Evolutionary conservation across 2,888 invertebrate species (phyloP).

Genomic region (Rhingia rostrata): DNA sequence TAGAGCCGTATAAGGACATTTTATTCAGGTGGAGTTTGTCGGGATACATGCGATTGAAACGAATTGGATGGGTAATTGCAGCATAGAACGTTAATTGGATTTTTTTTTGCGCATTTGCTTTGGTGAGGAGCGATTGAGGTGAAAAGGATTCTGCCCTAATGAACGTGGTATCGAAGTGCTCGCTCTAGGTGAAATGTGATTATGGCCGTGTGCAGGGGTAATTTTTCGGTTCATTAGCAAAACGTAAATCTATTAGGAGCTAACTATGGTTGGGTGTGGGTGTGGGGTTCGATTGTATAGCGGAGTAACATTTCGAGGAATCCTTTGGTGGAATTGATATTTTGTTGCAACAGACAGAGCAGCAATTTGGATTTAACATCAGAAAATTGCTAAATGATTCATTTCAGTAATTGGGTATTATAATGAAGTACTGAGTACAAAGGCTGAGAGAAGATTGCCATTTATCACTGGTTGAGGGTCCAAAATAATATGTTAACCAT

Average conservation of each 20-base stretch:
- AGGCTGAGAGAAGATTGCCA: too few species aligned
- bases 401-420: too few species aligned
- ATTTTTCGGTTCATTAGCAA: slow-evolving; percentile 22
- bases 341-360: too few species aligned
- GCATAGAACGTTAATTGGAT: slow-evolving; percentile 50
- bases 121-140: slow-evolving; percentile 10
- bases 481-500: too few species aligned
- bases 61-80: slow-evolving; percentile 53
- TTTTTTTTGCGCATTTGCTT: slow-evolving; percentile 26
- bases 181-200: slow-evolving; percentile 8
- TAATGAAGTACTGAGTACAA: too few species aligned
- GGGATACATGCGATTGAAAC: slow-evolving; percentile 19
- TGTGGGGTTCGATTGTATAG: neutral
- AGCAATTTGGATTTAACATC: too few species aligned
- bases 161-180: slow-evolving; percentile 6
- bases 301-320: too few species aligned
- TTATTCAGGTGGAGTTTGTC: slow-evolving; percentile 4
- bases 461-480: too few species aligned
- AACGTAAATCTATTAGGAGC: neutral
- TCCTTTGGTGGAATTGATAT: too few species aligned
- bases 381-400: too few species aligned
- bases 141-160: slow-evolving; percentile 41
- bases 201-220: neutral
- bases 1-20: slow-evolving; percentile 12
- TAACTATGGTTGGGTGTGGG: neutral